Percentiles rank a stretch among this genome's conserved stretches.
Conservation (phyloP, 2,888 invertebrate genomes). For the Philopedon plagiatum region DNA sequence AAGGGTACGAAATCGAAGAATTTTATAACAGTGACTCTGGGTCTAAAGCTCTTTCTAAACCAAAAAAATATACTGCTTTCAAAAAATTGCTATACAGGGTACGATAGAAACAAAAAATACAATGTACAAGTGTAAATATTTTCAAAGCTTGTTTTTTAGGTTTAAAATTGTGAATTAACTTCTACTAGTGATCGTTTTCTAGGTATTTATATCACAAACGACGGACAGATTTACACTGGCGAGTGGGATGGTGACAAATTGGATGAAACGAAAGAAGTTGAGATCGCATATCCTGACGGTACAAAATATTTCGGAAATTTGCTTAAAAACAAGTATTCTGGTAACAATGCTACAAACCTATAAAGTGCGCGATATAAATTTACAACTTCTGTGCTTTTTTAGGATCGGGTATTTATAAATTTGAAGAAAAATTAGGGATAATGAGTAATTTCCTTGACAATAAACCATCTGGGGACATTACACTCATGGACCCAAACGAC, state of each 20-base stretch:
- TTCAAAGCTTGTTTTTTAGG: too few species aligned
- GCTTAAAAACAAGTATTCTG: constrained; percentile 70
- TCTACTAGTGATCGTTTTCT: too few species aligned
- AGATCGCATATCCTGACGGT: constrained; percentile 67
- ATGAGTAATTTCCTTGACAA: constrained; percentile 71
- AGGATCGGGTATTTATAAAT: constrained; percentile 70
- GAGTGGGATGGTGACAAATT: constrained; percentile 73
- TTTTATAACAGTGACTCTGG: too few species aligned
- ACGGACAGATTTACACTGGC: constrained; percentile 73
- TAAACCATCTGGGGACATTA: constrained; percentile 68
- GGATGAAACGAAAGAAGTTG: constrained; percentile 55
- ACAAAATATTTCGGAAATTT: constrained; percentile 71
- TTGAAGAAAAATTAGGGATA: constrained; percentile 71
- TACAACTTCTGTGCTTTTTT: constrained; percentile 22
- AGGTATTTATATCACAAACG: constrained; percentile 74
- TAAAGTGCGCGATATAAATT: not conserved
- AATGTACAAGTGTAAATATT: too few species aligned
- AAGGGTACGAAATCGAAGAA: too few species aligned
- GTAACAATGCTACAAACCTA: constrained; percentile 50
- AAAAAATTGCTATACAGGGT: too few species aligned
- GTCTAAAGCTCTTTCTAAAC: too few species aligned
- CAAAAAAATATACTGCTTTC: too few species aligned
- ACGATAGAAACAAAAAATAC: too few species aligned
- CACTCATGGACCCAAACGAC: constrained; percentile 71
- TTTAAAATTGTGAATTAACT: too few species aligned